These are phyloP conservation scores for Rhingia rostrata DNA, from an alignment of 2,888 invertebrate genomes.

Conservation along the genomic window DNA sequence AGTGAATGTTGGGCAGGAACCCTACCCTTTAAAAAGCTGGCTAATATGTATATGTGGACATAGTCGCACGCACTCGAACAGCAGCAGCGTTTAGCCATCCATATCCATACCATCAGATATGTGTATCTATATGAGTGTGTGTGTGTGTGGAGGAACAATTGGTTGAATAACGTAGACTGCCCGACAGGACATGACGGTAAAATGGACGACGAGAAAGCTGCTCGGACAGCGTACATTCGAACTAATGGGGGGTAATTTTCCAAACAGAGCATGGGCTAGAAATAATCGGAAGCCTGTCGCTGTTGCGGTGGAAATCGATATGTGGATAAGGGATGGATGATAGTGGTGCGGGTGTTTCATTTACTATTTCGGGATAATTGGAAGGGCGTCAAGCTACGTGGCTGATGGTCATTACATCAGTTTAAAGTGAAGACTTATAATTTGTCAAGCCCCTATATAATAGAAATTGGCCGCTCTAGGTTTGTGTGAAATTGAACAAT, in stretches of 20 bases:
- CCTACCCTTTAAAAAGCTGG: slow-evolving; percentile 31
- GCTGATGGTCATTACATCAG: slow-evolving; percentile 63
- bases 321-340: not conserved
- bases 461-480: not conserved
- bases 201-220: slow-evolving; percentile 53
- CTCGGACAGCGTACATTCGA: not conserved
- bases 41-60: slow-evolving; percentile 15
- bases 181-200: slow-evolving; percentile 23
- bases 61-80: slow-evolving; percentile 67
- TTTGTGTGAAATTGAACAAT: slow-evolving; percentile 31
- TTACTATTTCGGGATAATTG: slow-evolving; percentile 63
- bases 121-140: slow-evolving; percentile 2
- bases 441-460: slow-evolving; percentile 7
- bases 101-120: not conserved
- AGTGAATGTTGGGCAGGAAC: slow-evolving; percentile 62
- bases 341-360: slow-evolving; percentile 21
- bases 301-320: slow-evolving; percentile 34
- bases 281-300: slow-evolving; percentile 38
- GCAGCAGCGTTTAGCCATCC: slow-evolving; percentile 45
- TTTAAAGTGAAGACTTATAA: slow-evolving; percentile 37
- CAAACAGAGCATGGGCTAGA: not conserved
- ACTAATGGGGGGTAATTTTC: not conserved
- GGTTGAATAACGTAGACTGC: slow-evolving; percentile 43
- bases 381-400: slow-evolving; percentile 64
- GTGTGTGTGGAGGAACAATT: slow-evolving; percentile 37